Conservation (phyloP, 2,113 vertebrate genomes). For the Heterochromis multidens region DNA sequence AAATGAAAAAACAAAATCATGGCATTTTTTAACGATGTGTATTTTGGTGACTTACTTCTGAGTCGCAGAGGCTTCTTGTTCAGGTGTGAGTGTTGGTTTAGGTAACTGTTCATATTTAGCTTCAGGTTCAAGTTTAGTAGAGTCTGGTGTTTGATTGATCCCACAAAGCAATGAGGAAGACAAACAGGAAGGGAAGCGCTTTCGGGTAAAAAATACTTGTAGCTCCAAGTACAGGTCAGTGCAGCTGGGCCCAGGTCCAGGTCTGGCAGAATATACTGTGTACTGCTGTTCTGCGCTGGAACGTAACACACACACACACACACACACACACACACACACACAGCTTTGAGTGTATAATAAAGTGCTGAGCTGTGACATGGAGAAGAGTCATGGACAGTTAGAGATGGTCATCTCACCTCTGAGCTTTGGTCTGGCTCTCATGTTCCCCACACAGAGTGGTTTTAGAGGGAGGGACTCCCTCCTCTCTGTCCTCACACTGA, state of each 20-base stretch:
- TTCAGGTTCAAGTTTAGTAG: background rate
- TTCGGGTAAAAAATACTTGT: background rate
- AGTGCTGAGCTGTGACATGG: background rate
- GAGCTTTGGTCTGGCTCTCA: background rate
- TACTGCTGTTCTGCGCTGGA: background rate
- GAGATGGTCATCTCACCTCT: background rate
- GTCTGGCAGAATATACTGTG: background rate
- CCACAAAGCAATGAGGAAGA: background rate
- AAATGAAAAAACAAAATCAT: too few species aligned
- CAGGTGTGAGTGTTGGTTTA: background rate
- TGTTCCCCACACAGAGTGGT: background rate
- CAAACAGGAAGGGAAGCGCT: background rate
- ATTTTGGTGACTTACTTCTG: background rate
- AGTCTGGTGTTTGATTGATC: background rate
- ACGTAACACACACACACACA: accelerated
- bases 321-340: background rate
- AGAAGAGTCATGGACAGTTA: background rate
- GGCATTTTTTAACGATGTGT: background rate
- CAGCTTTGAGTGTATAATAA: background rate
- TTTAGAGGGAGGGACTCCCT: background rate
- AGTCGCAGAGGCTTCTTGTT: background rate
- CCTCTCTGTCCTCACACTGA: too few species aligned
- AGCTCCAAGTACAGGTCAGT: background rate
- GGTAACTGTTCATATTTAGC: background rate
- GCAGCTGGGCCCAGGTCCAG: background rate